These are phyloP conservation scores for Serrognathus titanus DNA, from an alignment of 2,888 invertebrate species.

Conservation along the genomic window DNA sequence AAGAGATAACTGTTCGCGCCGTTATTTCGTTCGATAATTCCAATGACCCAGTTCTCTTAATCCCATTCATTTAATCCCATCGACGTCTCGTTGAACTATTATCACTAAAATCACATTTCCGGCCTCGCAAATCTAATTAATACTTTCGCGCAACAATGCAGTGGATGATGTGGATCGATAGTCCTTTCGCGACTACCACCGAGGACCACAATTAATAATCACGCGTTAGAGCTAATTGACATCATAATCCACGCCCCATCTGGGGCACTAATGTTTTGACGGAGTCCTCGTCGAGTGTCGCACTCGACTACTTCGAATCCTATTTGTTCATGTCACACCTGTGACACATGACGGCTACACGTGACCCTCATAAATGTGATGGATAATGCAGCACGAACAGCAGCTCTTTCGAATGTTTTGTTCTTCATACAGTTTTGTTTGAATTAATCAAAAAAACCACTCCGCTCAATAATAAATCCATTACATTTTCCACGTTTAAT, in stretches of 20 bases:
- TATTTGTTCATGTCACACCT: slow-evolving; percentile 16
- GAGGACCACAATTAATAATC: slow-evolving; percentile 14
- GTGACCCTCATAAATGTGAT: slow-evolving; percentile 14
- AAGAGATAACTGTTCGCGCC: too few relatives aligned
- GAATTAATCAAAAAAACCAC: neutral
- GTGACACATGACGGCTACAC: slow-evolving; percentile 16
- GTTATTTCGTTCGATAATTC: too few relatives aligned
- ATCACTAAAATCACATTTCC: too few relatives aligned
- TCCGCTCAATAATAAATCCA: neutral
- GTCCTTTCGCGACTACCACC: neutral
- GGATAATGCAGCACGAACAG: slow-evolving; percentile 2
- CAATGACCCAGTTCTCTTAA: too few relatives aligned
- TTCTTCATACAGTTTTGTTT: too few relatives aligned
- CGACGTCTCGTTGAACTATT: too few relatives aligned
- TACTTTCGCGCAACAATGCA: too few relatives aligned
- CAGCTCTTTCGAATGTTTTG: neutral
- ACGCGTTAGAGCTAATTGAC: slow-evolving; percentile 13
- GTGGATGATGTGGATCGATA: too few relatives aligned
- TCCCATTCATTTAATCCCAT: too few relatives aligned
- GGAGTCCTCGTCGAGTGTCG: too few relatives aligned
- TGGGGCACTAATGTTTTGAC: slow-evolving; percentile 3
- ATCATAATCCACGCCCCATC: slow-evolving; percentile 13
- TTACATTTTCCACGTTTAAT: neutral
- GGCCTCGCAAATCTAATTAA: too few relatives aligned
- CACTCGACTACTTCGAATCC: slow-evolving; percentile 9